Evolutionary conservation across 1,140 invertebrate species (phyloP).

Genomic region (Achatina immaculata): DNA sequence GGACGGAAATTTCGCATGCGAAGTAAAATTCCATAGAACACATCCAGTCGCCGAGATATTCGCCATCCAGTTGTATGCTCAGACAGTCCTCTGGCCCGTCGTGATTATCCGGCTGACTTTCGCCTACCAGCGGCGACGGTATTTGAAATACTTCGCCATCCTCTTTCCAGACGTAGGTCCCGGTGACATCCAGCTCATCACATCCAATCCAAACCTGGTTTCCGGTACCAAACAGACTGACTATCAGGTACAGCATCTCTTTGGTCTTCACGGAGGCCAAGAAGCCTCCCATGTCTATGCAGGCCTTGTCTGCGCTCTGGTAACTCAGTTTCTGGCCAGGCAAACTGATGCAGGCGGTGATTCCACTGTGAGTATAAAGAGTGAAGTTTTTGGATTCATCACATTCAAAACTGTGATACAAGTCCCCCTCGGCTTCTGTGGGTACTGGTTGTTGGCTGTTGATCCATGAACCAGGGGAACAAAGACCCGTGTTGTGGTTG

Average conservation of each 20-base stretch:
- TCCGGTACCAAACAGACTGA: background rate
- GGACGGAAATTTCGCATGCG: background rate
- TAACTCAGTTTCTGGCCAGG: background rate
- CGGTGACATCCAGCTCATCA: background rate
- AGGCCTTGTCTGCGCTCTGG: background rate
- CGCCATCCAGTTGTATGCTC: background rate
- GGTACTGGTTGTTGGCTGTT: background rate
- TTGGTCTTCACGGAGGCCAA: background rate
- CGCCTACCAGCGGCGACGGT: background rate
- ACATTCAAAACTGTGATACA: background rate
- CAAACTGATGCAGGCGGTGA: background rate
- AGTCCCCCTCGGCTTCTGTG: background rate
- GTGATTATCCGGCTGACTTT: background rate
- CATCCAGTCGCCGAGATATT: background rate
- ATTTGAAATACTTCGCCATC: background rate
- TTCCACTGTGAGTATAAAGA: background rate
- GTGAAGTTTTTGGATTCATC: background rate
- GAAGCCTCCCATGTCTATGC: background rate
- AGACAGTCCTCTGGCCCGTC: background rate
- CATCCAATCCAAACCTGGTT: background rate
- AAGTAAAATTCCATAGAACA: background rate
- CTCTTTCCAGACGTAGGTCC: background rate
- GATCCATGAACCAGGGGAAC: background rate
- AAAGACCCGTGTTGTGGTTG: background rate
- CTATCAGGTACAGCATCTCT: background rate